Percentiles rank a stretch among this genome's conserved stretches.
Evolutionary conservation across 2,797 vertebrate species (phyloP).

Genomic region (Coilia nasus): DNA sequence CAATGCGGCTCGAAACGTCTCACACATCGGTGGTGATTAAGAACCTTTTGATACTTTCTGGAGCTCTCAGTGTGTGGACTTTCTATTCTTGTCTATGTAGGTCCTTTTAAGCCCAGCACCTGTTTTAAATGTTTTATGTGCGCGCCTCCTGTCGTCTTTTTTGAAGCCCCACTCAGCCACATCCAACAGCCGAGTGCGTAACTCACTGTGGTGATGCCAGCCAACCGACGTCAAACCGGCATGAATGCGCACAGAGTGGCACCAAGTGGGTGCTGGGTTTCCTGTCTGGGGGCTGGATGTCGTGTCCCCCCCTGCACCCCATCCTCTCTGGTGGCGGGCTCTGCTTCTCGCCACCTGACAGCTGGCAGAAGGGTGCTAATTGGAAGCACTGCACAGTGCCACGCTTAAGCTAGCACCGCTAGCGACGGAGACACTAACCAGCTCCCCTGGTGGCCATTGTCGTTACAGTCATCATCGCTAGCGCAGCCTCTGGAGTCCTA

Average conservation of each 20-base stretch:
- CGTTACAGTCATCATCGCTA: background rate
- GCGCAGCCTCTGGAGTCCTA: background rate
- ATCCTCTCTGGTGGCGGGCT: background rate
- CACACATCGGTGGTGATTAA: too few species aligned
- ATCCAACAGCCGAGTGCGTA: background rate
- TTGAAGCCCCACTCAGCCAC: background rate
- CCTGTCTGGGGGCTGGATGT: background rate
- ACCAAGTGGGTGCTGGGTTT: background rate
- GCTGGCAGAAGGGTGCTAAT: constrained; percentile 25
- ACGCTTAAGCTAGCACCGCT: constrained; percentile 28
- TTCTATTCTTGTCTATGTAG: too few species aligned
- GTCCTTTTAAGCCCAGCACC: too few species aligned
- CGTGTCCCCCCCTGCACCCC: background rate
- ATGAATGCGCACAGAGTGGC: background rate
- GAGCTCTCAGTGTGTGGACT: too few species aligned
- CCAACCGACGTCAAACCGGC: background rate
- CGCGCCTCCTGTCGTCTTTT: too few species aligned
- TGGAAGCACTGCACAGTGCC: constrained; percentile 8
- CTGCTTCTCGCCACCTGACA: constrained; percentile 20
- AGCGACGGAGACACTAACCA: constrained; percentile 35
- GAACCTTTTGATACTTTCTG: too few species aligned
- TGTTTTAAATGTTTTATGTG: too few species aligned
- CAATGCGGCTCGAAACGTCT: background rate
- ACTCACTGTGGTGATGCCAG: background rate
- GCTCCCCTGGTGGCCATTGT: constrained; percentile 10